Evolutionary conservation across 2,888 invertebrate species (phyloP).

Genomic region (Eilema sororculum): DNA sequence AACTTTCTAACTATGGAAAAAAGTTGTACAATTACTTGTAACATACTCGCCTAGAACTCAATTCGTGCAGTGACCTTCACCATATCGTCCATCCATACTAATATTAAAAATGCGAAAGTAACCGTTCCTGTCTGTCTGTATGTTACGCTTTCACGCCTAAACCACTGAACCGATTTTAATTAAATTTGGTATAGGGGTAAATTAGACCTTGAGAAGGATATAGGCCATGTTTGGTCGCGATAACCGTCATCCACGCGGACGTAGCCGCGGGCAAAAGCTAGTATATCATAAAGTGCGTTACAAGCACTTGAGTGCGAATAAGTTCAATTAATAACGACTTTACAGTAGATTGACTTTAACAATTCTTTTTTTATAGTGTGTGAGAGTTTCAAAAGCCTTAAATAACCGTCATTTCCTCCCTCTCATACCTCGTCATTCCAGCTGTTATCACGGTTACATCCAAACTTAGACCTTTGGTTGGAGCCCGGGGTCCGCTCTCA

Average conservation of each 20-base stretch:
- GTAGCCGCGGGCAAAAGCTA: too few species aligned
- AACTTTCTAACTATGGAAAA: slow-evolving; percentile 12
- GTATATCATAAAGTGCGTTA: background rate
- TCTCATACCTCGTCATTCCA: background rate
- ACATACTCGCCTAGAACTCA: slow-evolving; percentile 13
- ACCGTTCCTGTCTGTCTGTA: too few species aligned
- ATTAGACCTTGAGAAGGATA: too few species aligned
- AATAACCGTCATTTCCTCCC: too few species aligned
- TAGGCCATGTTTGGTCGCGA: too few species aligned
- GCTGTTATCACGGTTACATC: background rate
- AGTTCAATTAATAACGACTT: background rate
- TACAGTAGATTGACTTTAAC: background rate
- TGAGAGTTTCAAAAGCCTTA: background rate
- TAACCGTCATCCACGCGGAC: too few species aligned
- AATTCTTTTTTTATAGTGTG: background rate
- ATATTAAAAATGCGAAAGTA: too few species aligned
- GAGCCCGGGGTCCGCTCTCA: too few species aligned
- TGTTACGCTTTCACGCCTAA: too few species aligned
- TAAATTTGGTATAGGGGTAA: too few species aligned
- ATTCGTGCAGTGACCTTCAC: slow-evolving; percentile 15
- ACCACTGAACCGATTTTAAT: too few species aligned
- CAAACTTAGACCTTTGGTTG: too few species aligned
- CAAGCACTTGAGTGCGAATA: slow-evolving; percentile 11
- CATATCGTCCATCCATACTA: slow-evolving; percentile 5
- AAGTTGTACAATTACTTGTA: slow-evolving; percentile 10